Evolutionary conservation across 1,140 invertebrate species (phyloP), one percentile per base, ranked within the genome.

Genomic region (Acyrthosiphon pisum): DNA sequence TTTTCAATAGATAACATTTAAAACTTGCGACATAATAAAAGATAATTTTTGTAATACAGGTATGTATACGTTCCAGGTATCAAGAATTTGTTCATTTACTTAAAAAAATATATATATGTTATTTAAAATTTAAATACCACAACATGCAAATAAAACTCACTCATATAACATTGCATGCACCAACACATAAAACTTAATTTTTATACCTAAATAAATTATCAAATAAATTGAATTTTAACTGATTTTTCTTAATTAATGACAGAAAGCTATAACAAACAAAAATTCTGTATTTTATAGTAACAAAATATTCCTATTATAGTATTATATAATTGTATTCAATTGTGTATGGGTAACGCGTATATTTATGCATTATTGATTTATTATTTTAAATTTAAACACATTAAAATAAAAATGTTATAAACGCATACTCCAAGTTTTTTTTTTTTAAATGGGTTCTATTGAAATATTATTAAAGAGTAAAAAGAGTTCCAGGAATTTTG

Each of bases 321-420:
- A 20, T 76, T n/a, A 1, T n/a, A 76, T 76, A 76, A n/a, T 76
- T 76, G 30, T 68, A n/a, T 18, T 76, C 14, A n/a, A 76, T 76
- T 76, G 60, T 76, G 60, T 30, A 76, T 18, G 14, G 60, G 60
- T 9, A 68, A 68, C 46, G 86, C n/a, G 86, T 48, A 30, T 48
- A 41, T 56, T 30, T 53, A 90, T 44, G 14, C 88, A 90, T 60
- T 90, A 90, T 90, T 90, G 88, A 90, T 90, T 90, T 90, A 60
- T 90, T 41, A 90, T 60, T 90, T 60, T 90, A 90, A 60, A 90
- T 56, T 41, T 89, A 56, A 56, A 90, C 37, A 60, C 37, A 60
- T 90, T 60, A 60, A 60, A 90, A 60, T 37, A 60, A 90, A 56
- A 60, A 90, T 60, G 35, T 56, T 90, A 26, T 90, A 53, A 14